Conservation (phyloP, 2,888 invertebrate species). For the Thereva nobilitata region DNA sequence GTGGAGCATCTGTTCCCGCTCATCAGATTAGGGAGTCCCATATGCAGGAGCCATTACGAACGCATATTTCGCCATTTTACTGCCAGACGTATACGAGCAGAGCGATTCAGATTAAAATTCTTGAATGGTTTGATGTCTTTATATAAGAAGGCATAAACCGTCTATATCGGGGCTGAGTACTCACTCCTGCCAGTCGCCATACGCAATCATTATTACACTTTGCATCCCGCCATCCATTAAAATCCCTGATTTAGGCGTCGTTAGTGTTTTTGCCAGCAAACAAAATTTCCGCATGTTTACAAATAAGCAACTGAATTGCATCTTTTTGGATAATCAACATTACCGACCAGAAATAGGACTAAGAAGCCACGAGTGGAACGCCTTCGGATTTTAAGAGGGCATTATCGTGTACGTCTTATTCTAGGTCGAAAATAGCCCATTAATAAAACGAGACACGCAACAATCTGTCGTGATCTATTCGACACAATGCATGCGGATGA, state of each 20-base stretch:
- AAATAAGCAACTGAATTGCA: conserved; percentile 18
- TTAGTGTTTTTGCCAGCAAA: background rate
- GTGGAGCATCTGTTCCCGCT: conserved; percentile 19
- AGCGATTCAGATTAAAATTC: background rate
- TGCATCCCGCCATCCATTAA: conserved; percentile 30
- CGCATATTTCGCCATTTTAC: conserved; percentile 12
- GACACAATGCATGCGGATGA: no score
- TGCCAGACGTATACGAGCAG: conserved; percentile 5
- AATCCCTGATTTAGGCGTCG: conserved; percentile 22
- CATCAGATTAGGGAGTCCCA: conserved; percentile 1
- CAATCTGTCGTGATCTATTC: no score
- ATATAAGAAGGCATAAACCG: conserved; percentile 10
- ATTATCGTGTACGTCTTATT: background rate
- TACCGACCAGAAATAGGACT: conserved; percentile 17
- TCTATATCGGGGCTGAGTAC: conserved; percentile 20
- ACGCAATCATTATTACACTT: conserved; percentile 30
- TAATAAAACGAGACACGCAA: background rate
- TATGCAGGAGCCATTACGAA: conserved; percentile 16
- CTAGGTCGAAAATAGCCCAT: conserved; percentile 4
- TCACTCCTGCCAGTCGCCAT: conserved; percentile 13
- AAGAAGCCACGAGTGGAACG: background rate
- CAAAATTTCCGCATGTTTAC: conserved; percentile 28
- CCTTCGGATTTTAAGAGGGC: background rate
- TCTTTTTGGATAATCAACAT: conserved; percentile 1
- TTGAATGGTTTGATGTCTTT: conserved; percentile 25